phyloP scores from a whole-genome alignment of 30 jellyfish, hydroid and myxozoan species.

The Chrysaora quinquecirrha region DNA sequence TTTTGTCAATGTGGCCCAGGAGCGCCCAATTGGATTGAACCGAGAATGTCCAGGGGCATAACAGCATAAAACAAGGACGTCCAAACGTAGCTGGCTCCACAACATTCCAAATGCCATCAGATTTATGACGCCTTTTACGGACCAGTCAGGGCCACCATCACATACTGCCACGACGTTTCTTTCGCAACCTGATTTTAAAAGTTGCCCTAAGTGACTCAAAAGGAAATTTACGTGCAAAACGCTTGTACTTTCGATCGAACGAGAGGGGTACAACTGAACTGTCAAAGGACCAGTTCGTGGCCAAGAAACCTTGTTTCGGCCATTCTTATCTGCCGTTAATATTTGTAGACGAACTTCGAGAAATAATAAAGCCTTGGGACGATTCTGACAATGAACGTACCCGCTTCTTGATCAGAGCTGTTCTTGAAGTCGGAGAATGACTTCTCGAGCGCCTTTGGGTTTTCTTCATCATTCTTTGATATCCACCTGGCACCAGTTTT shows the following conservation, averaged over 20 bases:
- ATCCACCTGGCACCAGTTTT: no score
- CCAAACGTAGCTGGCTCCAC: not conserved
- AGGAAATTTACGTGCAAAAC: constrained; percentile 5
- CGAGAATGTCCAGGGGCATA: constrained; percentile 30
- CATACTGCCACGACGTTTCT: not conserved
- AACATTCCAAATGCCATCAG: constrained; percentile 16
- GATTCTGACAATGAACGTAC: not conserved
- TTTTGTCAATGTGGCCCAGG: no score
- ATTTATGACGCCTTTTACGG: no score
- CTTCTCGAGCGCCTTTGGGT: not conserved
- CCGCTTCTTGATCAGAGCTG: no score
- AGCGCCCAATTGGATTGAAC: constrained; percentile 36
- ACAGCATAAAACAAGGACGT: not conserved
- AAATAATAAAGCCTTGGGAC: not conserved
- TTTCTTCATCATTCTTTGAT: not conserved
- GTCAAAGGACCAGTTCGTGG: constrained; percentile 11
- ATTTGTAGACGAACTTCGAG: not conserved
- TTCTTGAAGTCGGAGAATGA: no score
- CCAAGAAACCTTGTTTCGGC: constrained; percentile 7
- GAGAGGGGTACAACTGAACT: not conserved
- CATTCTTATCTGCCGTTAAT: not conserved
- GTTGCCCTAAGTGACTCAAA: not conserved
- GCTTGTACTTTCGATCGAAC: constrained; percentile 2
- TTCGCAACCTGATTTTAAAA: not conserved
- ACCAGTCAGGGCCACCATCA: not conserved